phyloP scores from a whole-genome alignment of 2,113 vertebrate genomes.

The Chaetops frenatus region DNA sequence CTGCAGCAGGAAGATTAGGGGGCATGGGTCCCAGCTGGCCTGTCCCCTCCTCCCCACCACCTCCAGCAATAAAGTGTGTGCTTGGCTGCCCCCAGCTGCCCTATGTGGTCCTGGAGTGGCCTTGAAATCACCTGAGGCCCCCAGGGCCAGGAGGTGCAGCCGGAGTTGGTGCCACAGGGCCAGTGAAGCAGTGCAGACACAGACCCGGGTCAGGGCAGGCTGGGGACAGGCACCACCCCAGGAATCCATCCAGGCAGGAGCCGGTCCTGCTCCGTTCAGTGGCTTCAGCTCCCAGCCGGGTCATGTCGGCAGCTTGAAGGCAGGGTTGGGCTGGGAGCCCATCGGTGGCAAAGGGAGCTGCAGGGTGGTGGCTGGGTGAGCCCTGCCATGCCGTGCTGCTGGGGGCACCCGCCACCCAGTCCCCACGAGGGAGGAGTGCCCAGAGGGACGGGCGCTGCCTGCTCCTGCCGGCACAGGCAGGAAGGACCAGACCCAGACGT shows the following conservation, averaged over 20 bases:
- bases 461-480: neutral
- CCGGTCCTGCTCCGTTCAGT: neutral
- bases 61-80: neutral
- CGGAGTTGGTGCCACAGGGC: accelerated
- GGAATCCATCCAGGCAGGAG: neutral
- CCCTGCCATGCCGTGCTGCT: neutral
- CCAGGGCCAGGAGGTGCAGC: neutral
- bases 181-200: neutral
- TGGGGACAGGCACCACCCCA: neutral
- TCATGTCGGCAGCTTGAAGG: accelerated
- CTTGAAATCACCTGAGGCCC: accelerated
- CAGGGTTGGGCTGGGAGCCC: neutral
- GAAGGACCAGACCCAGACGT: slow-evolving; percentile 39
- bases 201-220: neutral
- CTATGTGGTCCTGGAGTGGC: neutral
- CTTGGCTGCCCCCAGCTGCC: neutral
- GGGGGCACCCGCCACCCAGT: accelerated
- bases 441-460: neutral
- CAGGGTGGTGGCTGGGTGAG: neutral
- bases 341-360: neutral
- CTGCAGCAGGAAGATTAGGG: neutral
- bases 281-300: neutral
- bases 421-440: neutral
- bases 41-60: neutral
- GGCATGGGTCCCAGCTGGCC: neutral